These are phyloP conservation scores for Neelides folsomi DNA, from an alignment of 2,888 invertebrate genomes.

Conservation along the genomic window DNA sequence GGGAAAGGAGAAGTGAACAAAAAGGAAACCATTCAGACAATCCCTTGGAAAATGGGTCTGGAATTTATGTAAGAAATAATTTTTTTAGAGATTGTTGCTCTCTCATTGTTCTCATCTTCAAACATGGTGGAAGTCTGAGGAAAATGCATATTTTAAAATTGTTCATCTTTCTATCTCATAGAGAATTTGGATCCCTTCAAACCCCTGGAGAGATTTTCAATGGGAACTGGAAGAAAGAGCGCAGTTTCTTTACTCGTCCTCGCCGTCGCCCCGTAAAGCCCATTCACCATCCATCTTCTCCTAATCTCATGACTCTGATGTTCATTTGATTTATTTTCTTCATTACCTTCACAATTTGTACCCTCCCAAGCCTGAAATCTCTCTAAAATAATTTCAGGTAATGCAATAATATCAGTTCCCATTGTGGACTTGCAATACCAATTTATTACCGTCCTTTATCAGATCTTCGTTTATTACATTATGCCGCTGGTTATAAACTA, in stretches of 20 bases:
- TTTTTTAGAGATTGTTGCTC: background rate
- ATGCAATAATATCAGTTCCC: slow-evolving; percentile 35
- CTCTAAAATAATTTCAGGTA: slow-evolving; percentile 34
- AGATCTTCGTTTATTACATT: background rate
- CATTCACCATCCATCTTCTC: slow-evolving; percentile 11
- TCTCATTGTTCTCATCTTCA: too few species aligned
- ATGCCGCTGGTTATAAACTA: too few species aligned
- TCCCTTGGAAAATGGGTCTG: background rate
- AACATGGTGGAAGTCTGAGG: too few species aligned
- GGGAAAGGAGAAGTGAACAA: background rate
- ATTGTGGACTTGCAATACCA: slow-evolving; percentile 24
- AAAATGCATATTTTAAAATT: too few species aligned
- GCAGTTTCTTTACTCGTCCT: background rate
- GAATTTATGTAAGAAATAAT: too few species aligned
- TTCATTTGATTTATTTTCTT: slow-evolving; percentile 36
- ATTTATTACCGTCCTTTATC: slow-evolving; percentile 2
- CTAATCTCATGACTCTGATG: slow-evolving; percentile 34
- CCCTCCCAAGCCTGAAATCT: slow-evolving; percentile 33
- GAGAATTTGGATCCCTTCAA: too few species aligned
- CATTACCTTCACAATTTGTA: slow-evolving; percentile 35
- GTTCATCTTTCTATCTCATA: too few species aligned
- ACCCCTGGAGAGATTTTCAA: background rate
- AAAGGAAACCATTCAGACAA: background rate
- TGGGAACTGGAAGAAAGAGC: background rate
- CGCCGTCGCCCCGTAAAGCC: background rate